Percentiles rank a stretch among this genome's conserved stretches.
Evolutionary conservation across 2,113 vertebrate species (phyloP).

Genomic region (Nannobrachium achirus): DNA sequence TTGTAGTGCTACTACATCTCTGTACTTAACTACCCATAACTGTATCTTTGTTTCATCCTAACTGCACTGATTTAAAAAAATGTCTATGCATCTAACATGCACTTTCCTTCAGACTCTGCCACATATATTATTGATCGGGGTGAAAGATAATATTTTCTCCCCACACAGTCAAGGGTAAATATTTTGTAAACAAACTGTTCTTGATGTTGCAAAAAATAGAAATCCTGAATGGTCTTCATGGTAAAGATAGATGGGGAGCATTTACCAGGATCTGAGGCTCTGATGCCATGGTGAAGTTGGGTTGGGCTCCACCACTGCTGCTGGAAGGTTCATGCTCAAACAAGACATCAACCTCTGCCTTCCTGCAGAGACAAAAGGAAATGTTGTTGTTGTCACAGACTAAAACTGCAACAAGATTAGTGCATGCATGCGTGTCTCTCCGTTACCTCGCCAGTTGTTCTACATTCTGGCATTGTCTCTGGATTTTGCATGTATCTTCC

Average conservation of each 20-base stretch:
- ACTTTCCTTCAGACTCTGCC: too few relatives aligned
- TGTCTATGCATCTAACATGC: too few relatives aligned
- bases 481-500: conserved; percentile 54
- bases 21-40: too few relatives aligned
- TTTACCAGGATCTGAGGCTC: conserved; percentile 80
- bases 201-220: too few relatives aligned
- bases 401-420: not conserved
- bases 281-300: conserved; percentile 40
- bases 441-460: conserved; percentile 69
- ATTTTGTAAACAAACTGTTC: too few relatives aligned
- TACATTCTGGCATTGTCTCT: conserved; percentile 54
- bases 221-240: too few relatives aligned
- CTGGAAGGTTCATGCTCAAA: conserved; percentile 59
- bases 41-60: too few relatives aligned
- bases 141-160: too few relatives aligned
- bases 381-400: not conserved
- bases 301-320: conserved; percentile 27
- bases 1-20: too few relatives aligned
- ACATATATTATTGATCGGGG: too few relatives aligned
- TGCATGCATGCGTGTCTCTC: not conserved
- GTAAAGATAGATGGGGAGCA: not conserved
- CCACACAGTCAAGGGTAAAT: too few relatives aligned
- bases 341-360: conserved; percentile 72
- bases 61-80: too few relatives aligned
- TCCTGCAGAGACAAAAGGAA: conserved; percentile 65